Base-by-base conservation (phyloP, 2,888 invertebrate species). In the Cosmia trapezina region DNA sequence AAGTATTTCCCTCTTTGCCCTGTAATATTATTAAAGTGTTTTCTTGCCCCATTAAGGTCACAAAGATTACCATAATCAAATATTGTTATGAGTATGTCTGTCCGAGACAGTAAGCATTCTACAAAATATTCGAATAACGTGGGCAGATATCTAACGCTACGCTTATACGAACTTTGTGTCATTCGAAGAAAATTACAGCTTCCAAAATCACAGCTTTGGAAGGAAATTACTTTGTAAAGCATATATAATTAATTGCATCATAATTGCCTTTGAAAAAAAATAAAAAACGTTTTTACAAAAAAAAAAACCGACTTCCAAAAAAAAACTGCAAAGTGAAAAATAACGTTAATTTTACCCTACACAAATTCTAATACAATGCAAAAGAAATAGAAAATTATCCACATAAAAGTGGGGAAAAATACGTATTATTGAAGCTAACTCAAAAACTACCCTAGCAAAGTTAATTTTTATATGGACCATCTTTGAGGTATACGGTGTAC, bases 181-280 rank as follows among this genome's bases (percentile, higher is more conserved):
- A 47, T 57, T 65, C 41, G 3, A 7, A 63, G 57, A 57, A 17
- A 59, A 62, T 56, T n/a, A n/a, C n/a, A n/a, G n/a, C n/a, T n/a
- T 28, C 6, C 0, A 33, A 37, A 59, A 33, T 49, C 12, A 41
- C 37, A 28, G 45, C 11, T 41, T n/a, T n/a, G 22, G 14, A 33
- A 64, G 17, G 8, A 45, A 74, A 63, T 49, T 33, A 22, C 12
- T 57, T 49, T 0, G 28, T 33, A 43, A 19, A 62, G 6, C 19
- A 37, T n/a, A 3, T 19, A 47, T 37, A 12, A 37, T 14, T 8
- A 22, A 60, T 22, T 43, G 6, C 14, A 37, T 17, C 5, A 22
- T 5, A 17, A 37, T n/a, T 59, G n/a, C 2, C n/a, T n/a, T 41
- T 37, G 8, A 7, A 59, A 8, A 59, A n/a, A n/a, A n/a, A n/a